Evolutionary conservation across 2,113 vertebrate genomes (phyloP).

Genomic region (Seriola aureovittata): DNA sequence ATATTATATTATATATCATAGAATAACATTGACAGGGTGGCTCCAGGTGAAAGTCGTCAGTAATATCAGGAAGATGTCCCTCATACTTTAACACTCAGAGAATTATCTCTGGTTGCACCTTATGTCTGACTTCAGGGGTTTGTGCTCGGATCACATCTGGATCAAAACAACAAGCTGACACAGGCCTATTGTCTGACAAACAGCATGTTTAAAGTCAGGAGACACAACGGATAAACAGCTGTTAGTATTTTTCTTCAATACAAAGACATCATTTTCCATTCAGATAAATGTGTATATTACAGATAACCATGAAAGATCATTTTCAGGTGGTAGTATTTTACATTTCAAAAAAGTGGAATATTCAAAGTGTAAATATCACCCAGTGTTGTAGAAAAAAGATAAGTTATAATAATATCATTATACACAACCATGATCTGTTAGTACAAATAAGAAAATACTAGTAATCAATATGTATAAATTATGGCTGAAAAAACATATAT

Average conservation of each 20-base stretch:
- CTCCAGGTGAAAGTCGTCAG: not conserved
- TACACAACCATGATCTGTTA: not conserved
- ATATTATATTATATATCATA: not conserved
- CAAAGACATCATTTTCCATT: not conserved
- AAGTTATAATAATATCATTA: no score
- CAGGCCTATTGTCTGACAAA: slow-evolving; percentile 13
- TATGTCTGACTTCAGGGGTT: not conserved
- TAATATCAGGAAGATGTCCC: not conserved
- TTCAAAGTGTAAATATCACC: no score
- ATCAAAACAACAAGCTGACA: slow-evolving; percentile 42
- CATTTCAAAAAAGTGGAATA: not conserved
- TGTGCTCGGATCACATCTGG: not conserved
- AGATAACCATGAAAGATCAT: not conserved
- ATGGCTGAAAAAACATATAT: not conserved
- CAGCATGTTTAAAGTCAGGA: slow-evolving; percentile 3
- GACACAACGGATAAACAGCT: slow-evolving; percentile 37
- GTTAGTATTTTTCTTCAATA: slow-evolving; percentile 15
- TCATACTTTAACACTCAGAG: not conserved
- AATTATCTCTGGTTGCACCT: not conserved
- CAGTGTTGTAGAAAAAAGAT: no score
- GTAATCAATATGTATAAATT: not conserved
- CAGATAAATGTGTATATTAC: not conserved
- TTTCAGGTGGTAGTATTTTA: not conserved
- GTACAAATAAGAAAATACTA: not conserved
- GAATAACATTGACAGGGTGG: not conserved